Evolutionary conservation across 2,888 invertebrate species (phyloP), one percentile per base, ranked within the genome.

Genomic region (Cremastobaeus sp.): DNA sequence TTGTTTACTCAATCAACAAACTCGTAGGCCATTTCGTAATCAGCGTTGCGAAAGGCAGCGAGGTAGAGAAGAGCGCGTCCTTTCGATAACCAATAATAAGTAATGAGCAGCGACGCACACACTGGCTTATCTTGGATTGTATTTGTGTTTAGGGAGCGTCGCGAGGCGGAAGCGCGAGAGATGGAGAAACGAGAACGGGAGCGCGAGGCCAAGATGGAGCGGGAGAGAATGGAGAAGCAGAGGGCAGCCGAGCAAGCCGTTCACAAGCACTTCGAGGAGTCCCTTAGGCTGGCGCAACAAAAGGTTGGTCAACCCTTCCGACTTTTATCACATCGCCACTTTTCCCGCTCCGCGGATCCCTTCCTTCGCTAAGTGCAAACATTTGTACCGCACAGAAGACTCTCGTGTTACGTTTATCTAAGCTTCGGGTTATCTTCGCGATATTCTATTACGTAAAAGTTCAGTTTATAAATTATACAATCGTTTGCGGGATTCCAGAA

Each of bases 191-290:
- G 90, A 25, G 86, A 86, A 77, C 68, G 68, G 52, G 86, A 88
- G 75, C 81, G 85, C 60, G 86, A 86, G 78, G 84, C 83, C 55
- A 88, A 85, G 77, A 86, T 86, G 82, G 86, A 91, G 77, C 89
- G 90, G 72, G 92, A 92, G 77, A 88, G 90, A 72, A 78, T 90
- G 88, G 90, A 84, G 91, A 93, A 88, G 85, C 89, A 82, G 83
- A 87, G 89, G 76, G 88, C 89, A 66, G 91, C 91, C 59, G 91
- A 92, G 79, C 91, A 91, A 81, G 92, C 94, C 76, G 94, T 96
- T 69, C 92, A 95, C 82, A 94, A 95, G 88, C 96, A 96, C 89
- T 96, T 96, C 88, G 95, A 95, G 85, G 95, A 96, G 89, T 95
- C 96, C 76, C 90, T 96, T 73, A 90, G 93, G 85, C 90, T 93